A percentile compares a stretch with the other conserved stretches of the same genome.
Evolutionary conservation across 1,140 invertebrate species (phyloP).

Genomic region (Drosophila leontia): DNA sequence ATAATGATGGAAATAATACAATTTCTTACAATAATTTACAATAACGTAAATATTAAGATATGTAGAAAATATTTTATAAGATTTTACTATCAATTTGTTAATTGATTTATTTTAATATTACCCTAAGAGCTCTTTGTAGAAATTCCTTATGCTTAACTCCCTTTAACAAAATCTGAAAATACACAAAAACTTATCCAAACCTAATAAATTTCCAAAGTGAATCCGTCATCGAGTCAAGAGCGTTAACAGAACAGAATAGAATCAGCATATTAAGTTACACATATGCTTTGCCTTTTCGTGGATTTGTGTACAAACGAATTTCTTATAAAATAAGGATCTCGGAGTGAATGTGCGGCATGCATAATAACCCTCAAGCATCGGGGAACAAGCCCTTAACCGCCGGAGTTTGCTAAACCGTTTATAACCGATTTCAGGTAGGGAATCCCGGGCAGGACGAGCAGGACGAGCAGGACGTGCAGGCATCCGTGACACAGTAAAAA

Average conservation of each 20-base stretch:
- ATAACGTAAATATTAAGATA: too few species aligned
- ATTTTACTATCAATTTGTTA: too few species aligned
- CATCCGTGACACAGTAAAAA: slow-evolving; percentile 51
- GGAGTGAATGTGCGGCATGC: slow-evolving; percentile 19
- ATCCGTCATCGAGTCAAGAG: not conserved
- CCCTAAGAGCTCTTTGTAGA: too few species aligned
- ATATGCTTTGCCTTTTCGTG: slow-evolving; percentile 13
- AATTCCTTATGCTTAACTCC: not conserved
- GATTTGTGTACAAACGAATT: slow-evolving; percentile 9
- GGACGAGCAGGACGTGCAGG: slow-evolving; percentile 63
- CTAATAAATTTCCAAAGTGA: not conserved
- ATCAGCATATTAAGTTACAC: slow-evolving; percentile 7
- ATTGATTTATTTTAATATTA: not conserved
- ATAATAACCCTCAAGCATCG: slow-evolving; percentile 22
- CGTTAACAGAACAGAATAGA: not conserved
- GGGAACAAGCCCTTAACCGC: slow-evolving; percentile 12
- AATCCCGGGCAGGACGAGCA: slow-evolving; percentile 31
- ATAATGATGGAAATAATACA: accelerated
- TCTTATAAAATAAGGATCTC: slow-evolving; percentile 9
- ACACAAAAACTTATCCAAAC: not conserved
- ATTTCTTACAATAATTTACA: too few species aligned
- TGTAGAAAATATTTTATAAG: too few species aligned
- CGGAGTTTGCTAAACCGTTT: slow-evolving; percentile 42
- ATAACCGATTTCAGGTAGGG: slow-evolving; percentile 52
- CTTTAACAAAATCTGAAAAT: not conserved